Percentiles rank a stretch among this genome's conserved stretches.
Conservation (phyloP, 2,113 vertebrate species). For the Strix aluco region DNA sequence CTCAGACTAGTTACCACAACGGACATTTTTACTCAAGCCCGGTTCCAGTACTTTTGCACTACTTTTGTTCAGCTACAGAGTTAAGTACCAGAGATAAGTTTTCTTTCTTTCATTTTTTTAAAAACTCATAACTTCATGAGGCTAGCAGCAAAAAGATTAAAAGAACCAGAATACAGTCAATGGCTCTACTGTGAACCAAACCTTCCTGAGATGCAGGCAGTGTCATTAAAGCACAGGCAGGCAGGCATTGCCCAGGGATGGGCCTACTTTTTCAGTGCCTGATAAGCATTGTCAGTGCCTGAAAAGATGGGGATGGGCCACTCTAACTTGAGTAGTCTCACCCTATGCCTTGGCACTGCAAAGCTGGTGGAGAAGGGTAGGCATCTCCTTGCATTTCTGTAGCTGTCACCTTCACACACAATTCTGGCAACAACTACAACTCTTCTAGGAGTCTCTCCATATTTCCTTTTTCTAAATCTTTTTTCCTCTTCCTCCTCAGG, state of each 20-base stretch:
- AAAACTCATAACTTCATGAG: neutral
- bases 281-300: neutral
- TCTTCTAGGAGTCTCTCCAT: neutral
- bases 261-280: neutral
- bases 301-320: neutral
- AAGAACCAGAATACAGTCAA: neutral
- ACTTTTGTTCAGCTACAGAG: neutral
- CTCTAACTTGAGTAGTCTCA: neutral
- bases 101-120: neutral
- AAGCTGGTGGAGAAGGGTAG: neutral
- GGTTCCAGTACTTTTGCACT: neutral
- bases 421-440: neutral
- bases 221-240: neutral
- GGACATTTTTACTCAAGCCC: neutral
- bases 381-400: neutral
- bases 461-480: neutral
- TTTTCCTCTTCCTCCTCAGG: neutral
- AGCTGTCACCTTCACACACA: neutral
- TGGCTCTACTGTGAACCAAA: neutral
- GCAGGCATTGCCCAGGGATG: neutral
- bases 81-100: neutral
- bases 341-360: neutral
- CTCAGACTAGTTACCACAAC: neutral
- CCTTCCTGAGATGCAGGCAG: neutral
- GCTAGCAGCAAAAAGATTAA: neutral